Evolutionary conservation across 2,797 vertebrate species (phyloP), one percentile per base, ranked within the genome.

Genomic region (Corythornis leucogaster): DNA sequence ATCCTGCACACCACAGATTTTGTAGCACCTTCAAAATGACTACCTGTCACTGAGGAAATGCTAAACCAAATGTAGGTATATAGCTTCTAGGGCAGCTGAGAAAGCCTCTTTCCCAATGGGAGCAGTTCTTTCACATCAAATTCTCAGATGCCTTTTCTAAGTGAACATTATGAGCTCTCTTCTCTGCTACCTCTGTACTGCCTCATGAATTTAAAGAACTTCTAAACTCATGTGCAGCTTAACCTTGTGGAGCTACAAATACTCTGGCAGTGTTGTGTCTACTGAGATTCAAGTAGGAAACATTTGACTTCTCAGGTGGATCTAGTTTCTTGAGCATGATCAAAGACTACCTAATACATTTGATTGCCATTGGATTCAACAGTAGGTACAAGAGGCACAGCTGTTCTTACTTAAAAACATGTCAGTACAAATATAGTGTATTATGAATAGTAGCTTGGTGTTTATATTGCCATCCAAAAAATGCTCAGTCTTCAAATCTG

Each of bases 401-500:
- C 77, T 93, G 77, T 48, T 83, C 71, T 86, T 57, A 84, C 6
- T 96, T 22, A 73, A 58, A 90, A 95, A 81, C 79, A 35, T 22
- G n/a, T 33, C 45, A 76, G 75, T 42, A 75, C 24, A 28, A 93
- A 74, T 87, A 43, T 53, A 94, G 62, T 46, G 28, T 46, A 26
- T 68, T 83, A n/a, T 80, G 45, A 94, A 57, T 85, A 87, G 70
- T 61, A 79, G 58, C 31, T 91, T 79, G 78, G 31, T 6, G 1
- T 92, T 94, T 78, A 26, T 74, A 71, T 87, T 58, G 50, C 20
- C 42, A 57, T 80, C 42, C 50, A 61, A 84, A 87, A 94, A 87
- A 69, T 55, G n/a, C 38, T 77, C 74, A 71, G 77, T 89, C 66
- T 93, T 87, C 58, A 69, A 75, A 61, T 68, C 33, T 48, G 13